Evolutionary conservation across 2,113 vertebrate genomes (phyloP).

Genomic region (Eurypyga helias): DNA sequence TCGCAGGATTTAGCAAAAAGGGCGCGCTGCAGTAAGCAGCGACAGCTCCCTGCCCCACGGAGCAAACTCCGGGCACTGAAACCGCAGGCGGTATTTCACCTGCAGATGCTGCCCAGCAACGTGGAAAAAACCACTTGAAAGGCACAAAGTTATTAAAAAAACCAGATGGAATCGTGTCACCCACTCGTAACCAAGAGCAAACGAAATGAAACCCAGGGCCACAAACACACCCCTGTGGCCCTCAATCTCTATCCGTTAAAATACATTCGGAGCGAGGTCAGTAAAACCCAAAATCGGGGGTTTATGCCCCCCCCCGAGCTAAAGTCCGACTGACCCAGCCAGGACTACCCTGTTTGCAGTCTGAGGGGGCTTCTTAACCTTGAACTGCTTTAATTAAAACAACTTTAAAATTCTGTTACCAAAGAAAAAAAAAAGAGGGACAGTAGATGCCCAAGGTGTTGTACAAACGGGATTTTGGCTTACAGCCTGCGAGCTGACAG

Average conservation of each 20-base stretch:
- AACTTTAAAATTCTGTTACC: not conserved
- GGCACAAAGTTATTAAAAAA: not conserved
- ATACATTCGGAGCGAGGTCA: not conserved
- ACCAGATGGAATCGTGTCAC: not conserved
- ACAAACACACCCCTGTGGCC: no score
- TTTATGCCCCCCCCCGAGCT: no score
- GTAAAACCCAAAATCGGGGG: not conserved
- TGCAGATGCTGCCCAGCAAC: not conserved
- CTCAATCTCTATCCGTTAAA: not conserved
- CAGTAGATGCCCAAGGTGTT: not conserved
- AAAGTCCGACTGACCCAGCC: accelerated
- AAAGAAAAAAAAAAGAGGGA: no score
- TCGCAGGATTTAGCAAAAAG: not conserved
- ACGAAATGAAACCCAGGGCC: not conserved
- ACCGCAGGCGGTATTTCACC: not conserved
- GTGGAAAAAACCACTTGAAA: not conserved
- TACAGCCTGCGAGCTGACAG: not conserved
- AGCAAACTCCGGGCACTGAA: not conserved
- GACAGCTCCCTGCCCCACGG: not conserved
- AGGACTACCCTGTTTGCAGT: no score
- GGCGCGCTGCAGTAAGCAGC: not conserved
- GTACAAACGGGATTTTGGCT: not conserved
- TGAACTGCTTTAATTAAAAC: not conserved
- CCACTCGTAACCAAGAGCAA: not conserved
- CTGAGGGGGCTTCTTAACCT: not conserved